Conservation (phyloP, 2,797 vertebrate genomes). For the Chelon auratus region DNA sequence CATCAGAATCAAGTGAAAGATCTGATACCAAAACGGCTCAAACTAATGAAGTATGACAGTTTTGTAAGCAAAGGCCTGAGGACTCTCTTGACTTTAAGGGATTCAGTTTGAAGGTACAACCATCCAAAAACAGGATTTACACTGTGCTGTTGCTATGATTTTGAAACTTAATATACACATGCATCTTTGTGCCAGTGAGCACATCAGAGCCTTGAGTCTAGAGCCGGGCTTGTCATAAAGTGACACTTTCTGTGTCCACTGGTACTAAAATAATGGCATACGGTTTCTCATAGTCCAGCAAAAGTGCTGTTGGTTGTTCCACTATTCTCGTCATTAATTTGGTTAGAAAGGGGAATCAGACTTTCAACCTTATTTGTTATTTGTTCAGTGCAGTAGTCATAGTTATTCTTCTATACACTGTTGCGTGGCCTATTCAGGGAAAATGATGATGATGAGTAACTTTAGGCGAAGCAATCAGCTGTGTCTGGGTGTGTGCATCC, state of each 20-base stretch:
- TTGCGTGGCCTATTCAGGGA: constrained; percentile 24
- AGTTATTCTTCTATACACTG: neutral
- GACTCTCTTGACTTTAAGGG: neutral
- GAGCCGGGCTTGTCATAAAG: constrained; percentile 9
- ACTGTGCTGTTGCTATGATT: constrained; percentile 9
- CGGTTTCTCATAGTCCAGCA: constrained; percentile 9
- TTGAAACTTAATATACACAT: constrained; percentile 7
- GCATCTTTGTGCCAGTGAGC: constrained; percentile 6
- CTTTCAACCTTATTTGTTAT: neutral
- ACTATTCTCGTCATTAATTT: constrained; percentile 6
- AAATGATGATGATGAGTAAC: constrained; percentile 38
- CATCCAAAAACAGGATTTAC: constrained; percentile 19
- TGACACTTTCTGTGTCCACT: constrained; percentile 16
- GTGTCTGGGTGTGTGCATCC: constrained; percentile 23
- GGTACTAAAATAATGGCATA: constrained; percentile 3
- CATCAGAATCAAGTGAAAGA: constrained; percentile 26
- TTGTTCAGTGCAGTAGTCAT: neutral
- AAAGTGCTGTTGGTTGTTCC: neutral
- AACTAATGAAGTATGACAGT: neutral
- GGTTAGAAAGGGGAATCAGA: neutral
- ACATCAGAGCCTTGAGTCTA: neutral
- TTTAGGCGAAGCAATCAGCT: constrained; percentile 40
- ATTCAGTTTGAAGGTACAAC: neutral
- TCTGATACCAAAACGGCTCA: constrained; percentile 13
- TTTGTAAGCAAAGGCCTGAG: neutral